Conservation (phyloP, 1,140 invertebrate genomes). For the Vanessa tameamea region DNA sequence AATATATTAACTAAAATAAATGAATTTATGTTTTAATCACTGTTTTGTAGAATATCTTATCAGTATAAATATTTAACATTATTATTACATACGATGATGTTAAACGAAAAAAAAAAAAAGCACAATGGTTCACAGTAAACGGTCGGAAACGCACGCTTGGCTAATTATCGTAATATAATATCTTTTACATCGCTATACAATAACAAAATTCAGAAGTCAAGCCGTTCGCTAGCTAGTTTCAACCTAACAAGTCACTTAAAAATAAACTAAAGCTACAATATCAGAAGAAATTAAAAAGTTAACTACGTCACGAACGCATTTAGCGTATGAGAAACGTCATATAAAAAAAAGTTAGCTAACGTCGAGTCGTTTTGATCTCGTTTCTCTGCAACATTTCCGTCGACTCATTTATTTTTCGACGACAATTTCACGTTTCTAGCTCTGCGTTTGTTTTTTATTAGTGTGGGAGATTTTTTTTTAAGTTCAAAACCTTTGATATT, state of each 20-base stretch:
- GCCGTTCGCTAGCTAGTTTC: no score
- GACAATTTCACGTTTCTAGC: neutral
- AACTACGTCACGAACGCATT: slow-evolving; percentile 2
- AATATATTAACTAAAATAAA: no score
- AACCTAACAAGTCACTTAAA: neutral
- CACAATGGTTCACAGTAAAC: no score
- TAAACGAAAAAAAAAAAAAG: no score
- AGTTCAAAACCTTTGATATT: neutral
- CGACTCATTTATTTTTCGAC: neutral
- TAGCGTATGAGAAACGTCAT: slow-evolving; percentile 1
- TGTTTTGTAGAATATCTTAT: no score
- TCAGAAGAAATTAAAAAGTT: slow-evolving; percentile 2
- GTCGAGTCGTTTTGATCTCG: neutral
- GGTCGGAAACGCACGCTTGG: no score
- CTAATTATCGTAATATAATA: no score
- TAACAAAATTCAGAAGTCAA: no score
- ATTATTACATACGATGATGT: no score
- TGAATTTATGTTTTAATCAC: no score
- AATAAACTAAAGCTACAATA: neutral
- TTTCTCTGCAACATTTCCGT: slow-evolving; percentile 8
- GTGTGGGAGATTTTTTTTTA: neutral
- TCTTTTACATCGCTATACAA: no score
- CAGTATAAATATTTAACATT: no score
- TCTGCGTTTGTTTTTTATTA: neutral
- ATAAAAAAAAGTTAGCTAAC: neutral